Conservation (phyloP, 2,113 vertebrate species). For the Pelusios castaneus region DNA sequence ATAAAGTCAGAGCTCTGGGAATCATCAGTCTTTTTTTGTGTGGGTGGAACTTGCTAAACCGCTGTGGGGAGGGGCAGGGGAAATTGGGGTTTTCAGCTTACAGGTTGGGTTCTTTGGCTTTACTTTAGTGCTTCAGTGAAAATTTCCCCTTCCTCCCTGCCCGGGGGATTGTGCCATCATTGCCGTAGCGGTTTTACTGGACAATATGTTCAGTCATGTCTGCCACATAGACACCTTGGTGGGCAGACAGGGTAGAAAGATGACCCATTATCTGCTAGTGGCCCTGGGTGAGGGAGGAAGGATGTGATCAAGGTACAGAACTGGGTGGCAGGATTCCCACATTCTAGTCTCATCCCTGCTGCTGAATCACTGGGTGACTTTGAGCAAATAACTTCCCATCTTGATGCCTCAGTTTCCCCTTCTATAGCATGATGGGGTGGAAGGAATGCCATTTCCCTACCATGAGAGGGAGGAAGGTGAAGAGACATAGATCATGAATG, state of each 20-base stretch:
- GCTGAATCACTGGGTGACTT: background rate
- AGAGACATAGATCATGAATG: background rate
- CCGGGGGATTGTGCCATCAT: background rate
- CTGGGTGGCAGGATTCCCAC: background rate
- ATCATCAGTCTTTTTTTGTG: background rate
- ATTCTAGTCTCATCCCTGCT: background rate
- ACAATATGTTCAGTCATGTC: background rate
- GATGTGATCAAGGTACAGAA: background rate
- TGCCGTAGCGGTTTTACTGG: background rate
- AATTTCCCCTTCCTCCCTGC: too few relatives aligned
- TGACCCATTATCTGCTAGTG: background rate
- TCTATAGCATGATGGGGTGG: background rate
- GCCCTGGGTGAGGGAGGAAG: background rate
- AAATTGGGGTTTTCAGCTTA: background rate
- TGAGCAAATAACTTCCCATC: background rate
- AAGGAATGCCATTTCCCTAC: background rate
- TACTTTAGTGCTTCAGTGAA: background rate
- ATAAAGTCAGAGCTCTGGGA: background rate
- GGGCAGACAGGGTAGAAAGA: background rate
- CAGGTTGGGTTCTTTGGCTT: background rate
- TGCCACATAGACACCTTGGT: background rate
- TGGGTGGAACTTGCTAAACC: constrained; percentile 30
- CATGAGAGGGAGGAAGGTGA: background rate
- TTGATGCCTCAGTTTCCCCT: background rate
- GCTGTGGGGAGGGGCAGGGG: background rate